Percentiles rank a stretch among this genome's conserved stretches.
phyloP scores from a whole-genome alignment of 2,113 vertebrate genomes.

The Brevimyrus niger region DNA sequence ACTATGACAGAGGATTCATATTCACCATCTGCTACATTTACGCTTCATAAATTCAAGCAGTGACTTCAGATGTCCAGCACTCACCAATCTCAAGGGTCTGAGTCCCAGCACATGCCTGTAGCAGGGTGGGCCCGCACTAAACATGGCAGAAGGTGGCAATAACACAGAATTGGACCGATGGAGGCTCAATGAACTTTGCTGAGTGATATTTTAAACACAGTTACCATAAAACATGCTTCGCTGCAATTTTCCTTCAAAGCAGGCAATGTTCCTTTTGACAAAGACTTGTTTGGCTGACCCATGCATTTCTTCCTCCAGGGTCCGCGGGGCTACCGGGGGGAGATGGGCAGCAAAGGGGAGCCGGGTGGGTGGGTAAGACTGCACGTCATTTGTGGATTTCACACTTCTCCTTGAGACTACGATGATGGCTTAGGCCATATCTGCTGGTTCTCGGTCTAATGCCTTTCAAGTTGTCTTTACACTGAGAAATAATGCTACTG shows the following conservation, averaged over 20 bases:
- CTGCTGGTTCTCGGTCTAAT: neutral
- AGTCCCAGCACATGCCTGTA: neutral
- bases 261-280: neutral
- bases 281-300: neutral
- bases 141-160: neutral
- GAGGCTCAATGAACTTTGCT: neutral
- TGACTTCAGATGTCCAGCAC: neutral
- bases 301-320: constrained; percentile 43
- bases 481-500: neutral
- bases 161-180: neutral
- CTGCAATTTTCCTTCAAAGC: neutral
- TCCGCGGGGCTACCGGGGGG: constrained; percentile 54
- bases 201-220: neutral
- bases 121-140: neutral
- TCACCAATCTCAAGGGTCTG: neutral
- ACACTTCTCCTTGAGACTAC: neutral
- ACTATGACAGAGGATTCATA: neutral
- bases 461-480: neutral
- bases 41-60: neutral
- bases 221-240: neutral
- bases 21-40: neutral
- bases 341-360: constrained; percentile 60
- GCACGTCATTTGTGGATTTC: constrained; percentile 22
- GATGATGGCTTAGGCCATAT: neutral
- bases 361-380: constrained; percentile 69